A percentile compares a stretch with the other conserved stretches of the same genome.
These are phyloP conservation scores for Thereva nobilitata DNA, from an alignment of 2,888 invertebrate genomes.

Conservation along the genomic window DNA sequence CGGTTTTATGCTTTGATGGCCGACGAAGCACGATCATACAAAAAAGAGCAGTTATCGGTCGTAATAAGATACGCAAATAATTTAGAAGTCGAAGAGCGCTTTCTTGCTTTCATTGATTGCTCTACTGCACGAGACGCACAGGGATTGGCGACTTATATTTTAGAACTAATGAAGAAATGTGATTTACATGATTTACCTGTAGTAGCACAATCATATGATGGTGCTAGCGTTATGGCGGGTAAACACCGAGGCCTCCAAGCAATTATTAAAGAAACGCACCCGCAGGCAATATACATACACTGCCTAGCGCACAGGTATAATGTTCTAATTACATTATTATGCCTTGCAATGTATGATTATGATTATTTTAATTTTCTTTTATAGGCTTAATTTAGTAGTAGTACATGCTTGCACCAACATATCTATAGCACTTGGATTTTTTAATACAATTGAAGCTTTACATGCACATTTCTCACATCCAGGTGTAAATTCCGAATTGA, in stretches of 20 bases:
- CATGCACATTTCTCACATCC: too few relatives aligned
- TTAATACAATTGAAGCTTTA: too few relatives aligned
- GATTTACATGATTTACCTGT: not conserved
- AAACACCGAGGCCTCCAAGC: constrained; percentile 9
- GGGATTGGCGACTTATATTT: not conserved
- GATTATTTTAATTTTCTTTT: constrained; percentile 1
- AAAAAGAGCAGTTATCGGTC: constrained; percentile 4
- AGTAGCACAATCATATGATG: constrained; percentile 6
- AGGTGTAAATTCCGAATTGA: not conserved
- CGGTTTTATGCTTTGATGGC: not conserved
- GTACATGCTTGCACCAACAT: too few relatives aligned
- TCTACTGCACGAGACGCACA: not conserved
- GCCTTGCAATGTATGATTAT: too few relatives aligned
- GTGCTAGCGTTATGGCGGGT: constrained; percentile 1
- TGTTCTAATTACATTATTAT: constrained; percentile 8
- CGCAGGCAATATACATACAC: not conserved
- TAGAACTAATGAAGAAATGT: not conserved
- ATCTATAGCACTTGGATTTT: too few relatives aligned
- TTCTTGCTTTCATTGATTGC: constrained; percentile 1
- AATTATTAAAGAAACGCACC: constrained; percentile 4
- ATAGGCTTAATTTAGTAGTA: too few relatives aligned
- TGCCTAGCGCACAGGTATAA: constrained; percentile 1
- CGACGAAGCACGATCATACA: not conserved
- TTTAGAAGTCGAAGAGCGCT: constrained; percentile 1
- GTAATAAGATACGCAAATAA: not conserved